phyloP scores from a whole-genome alignment of 2,888 invertebrate genomes.

The Dasysyrphus tricinctus region DNA sequence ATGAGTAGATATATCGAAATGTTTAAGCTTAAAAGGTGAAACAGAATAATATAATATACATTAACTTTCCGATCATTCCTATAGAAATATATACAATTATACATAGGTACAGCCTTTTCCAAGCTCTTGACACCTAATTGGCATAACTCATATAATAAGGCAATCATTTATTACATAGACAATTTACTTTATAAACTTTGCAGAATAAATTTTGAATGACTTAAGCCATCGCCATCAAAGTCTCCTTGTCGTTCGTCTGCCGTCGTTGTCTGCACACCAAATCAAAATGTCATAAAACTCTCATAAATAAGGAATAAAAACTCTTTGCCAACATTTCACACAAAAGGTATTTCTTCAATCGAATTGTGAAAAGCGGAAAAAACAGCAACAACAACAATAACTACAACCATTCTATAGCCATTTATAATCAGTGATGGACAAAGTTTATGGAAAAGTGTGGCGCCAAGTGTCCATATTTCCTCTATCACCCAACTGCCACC shows the following conservation, averaged over 20 bases:
- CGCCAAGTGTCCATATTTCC: slow-evolving; percentile 75
- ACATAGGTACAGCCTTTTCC: no score
- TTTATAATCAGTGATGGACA: slow-evolving; percentile 73
- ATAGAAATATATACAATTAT: no score
- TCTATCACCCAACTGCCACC: slow-evolving; percentile 70
- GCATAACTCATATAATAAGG: slow-evolving; percentile 8
- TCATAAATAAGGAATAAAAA: slow-evolving; percentile 68
- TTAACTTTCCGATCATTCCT: no score
- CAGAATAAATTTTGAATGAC: slow-evolving; percentile 28
- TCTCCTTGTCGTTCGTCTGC: slow-evolving; percentile 28
- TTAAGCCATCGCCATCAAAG: slow-evolving; percentile 29
- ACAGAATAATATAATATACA: no score
- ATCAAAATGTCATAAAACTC: slow-evolving; percentile 69
- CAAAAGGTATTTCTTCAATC: slow-evolving; percentile 56
- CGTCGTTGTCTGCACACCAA: slow-evolving; percentile 59
- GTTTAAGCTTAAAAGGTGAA: no score
- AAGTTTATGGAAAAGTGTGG: slow-evolving; percentile 76
- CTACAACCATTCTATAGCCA: slow-evolving; percentile 41
- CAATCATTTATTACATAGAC: slow-evolving; percentile 18
- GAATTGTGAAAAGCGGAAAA: slow-evolving; percentile 34
- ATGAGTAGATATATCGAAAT: no score
- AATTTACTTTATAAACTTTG: slow-evolving; percentile 17
- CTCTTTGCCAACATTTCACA: slow-evolving; percentile 61
- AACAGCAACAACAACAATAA: slow-evolving; percentile 39
- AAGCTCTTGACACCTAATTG: slow-evolving; percentile 31